phyloP scores from a whole-genome alignment of 2,888 invertebrate genomes.

The Deroplatys truncata region DNA sequence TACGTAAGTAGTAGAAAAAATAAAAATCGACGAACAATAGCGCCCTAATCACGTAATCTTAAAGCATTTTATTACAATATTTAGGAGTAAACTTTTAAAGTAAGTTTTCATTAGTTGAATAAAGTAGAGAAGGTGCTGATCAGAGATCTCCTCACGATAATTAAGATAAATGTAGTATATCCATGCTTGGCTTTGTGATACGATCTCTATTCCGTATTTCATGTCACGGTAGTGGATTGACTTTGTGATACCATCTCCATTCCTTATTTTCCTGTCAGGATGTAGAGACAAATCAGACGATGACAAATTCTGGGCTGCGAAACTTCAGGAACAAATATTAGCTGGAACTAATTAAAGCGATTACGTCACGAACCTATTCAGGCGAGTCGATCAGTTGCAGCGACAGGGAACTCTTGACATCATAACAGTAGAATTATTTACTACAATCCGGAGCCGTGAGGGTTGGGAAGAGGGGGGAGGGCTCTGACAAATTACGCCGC shows the following conservation, averaged over 20 bases:
- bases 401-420: background rate
- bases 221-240: no score
- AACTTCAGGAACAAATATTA: background rate
- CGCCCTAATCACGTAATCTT: no score
- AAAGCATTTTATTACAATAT: no score
- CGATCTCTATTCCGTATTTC: no score
- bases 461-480: background rate
- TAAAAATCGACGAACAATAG: no score
- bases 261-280: background rate
- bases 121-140: no score
- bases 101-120: no score
- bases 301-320: background rate
- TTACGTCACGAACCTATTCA: background rate
- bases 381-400: background rate
- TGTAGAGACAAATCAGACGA: background rate
- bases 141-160: no score
- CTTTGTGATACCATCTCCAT: background rate
- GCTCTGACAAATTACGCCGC: constrained; percentile 6
- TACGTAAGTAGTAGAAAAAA: no score
- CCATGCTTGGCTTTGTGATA: no score
- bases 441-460: background rate
- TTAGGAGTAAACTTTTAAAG: no score
- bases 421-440: background rate
- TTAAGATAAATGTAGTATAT: no score
- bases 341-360: background rate